Evolutionary conservation across 1,140 invertebrate genomes (phyloP).

Genomic region (Ceratosolen solmsi): DNA sequence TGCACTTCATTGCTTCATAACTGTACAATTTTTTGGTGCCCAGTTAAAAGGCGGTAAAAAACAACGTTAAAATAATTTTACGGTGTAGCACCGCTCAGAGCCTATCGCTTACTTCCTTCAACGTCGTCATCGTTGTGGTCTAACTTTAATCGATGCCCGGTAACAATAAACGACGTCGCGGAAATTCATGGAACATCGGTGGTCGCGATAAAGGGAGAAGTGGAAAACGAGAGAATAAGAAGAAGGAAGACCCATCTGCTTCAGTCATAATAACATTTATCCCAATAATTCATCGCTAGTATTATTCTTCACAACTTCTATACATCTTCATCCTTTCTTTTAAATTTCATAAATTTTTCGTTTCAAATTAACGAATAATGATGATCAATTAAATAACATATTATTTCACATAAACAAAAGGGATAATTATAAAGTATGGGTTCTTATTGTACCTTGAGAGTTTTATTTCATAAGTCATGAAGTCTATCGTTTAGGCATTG

Average conservation of each 20-base stretch:
- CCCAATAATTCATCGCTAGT: not conserved
- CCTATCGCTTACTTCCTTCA: not conserved
- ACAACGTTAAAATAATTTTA: conserved; percentile 29
- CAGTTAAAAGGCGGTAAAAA: not conserved
- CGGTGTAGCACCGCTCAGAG: not conserved
- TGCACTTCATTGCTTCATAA: not conserved
- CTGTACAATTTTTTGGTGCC: not conserved
- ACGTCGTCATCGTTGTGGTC: not conserved
- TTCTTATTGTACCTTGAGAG: too few species aligned
- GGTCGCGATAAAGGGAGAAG: not conserved
- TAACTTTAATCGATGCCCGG: conserved; percentile 41
- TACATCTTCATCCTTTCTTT: not conserved
- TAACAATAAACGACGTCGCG: conserved; percentile 50
- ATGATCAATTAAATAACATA: too few species aligned
- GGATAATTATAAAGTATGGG: too few species aligned
- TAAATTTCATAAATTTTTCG: too few species aligned
- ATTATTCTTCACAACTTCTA: too few species aligned
- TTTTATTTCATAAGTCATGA: too few species aligned
- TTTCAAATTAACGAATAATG: too few species aligned
- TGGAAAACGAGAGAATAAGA: not conserved
- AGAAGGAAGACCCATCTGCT: not conserved
- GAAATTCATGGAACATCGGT: conserved; percentile 42
- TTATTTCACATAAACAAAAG: too few species aligned
- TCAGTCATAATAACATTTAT: not conserved
- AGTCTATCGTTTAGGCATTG: too few species aligned